Base-by-base conservation (phyloP, 2,797 vertebrate species). In the Kryptopterus vitreolus region DNA sequence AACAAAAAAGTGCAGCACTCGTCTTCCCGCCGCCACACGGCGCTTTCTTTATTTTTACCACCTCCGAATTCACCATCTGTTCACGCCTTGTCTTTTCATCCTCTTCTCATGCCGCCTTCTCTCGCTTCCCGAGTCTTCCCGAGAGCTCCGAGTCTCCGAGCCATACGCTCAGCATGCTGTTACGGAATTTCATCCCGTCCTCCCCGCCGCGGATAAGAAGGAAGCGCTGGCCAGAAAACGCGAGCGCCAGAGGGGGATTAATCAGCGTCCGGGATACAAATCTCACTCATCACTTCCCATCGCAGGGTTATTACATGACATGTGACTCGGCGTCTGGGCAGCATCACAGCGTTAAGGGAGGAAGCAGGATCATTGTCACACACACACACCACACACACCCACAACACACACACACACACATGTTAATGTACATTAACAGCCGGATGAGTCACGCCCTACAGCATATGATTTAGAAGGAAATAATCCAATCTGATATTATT, bases 241-340 rank as follows among this genome's bases (percentile, higher is more conserved):
- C 50, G 20, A 3, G 15, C 81, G 31, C 38, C 38, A 68, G 72
- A 15, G 65, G 48, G 13, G 72, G 77, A 77, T 80, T 83, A 77
- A 83, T 85, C 86, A 87, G 66, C 74, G 80, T 80, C 81, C 79
- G 82, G 79, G 53, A 86, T 82, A 85, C 80, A 52, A 83, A 86
- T 82, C 78, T 77, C 65, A 68, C 81, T 82, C 84, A 87, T 88
- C 77, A 70, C 74, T 78, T 83, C 76, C 78, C 73, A 84, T 87
- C 65, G 63, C 68, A 62, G 70, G 72, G 75, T 81, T 80, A 81
- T 79, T 86, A 82, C 20, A 65, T 59, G 72, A 4, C 63, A 62
- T 0, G 52, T 20, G 65, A 35, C 62, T 58, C 79, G 59, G 46
- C n/a, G 68, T 38, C 81, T 74, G 52, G 24, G 70, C 62, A 84